Conservation (phyloP, 2,888 invertebrate genomes). For the Macrosoma leucophasiata region DNA sequence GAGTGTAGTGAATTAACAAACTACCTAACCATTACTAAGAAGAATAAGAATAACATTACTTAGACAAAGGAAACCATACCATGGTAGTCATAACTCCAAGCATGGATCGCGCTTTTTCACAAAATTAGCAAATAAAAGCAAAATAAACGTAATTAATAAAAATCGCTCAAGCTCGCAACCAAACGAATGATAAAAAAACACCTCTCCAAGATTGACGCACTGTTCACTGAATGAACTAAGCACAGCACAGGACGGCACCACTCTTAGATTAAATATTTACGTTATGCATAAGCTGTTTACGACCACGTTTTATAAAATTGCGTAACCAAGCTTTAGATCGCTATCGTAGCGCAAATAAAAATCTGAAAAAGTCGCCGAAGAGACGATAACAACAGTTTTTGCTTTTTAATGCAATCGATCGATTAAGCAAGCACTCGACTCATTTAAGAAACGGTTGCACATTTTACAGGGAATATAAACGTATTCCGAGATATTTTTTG, state of each 20-base stretch:
- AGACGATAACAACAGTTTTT: conserved; percentile 62
- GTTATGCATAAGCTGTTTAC: conserved; percentile 37
- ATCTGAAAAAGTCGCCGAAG: conserved; percentile 53
- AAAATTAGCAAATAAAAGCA: conserved; percentile 53
- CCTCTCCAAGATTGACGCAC: conserved; percentile 57
- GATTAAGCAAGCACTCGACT: conserved; percentile 56
- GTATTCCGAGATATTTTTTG: conserved; percentile 32
- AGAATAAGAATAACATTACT: conserved; percentile 53
- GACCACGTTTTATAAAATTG: conserved; percentile 38
- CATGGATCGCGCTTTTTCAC: conserved; percentile 73
- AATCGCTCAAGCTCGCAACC: conserved; percentile 60
- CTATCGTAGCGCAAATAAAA: conserved; percentile 56
- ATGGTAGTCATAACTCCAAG: conserved; percentile 76
- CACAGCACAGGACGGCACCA: conserved; percentile 67
- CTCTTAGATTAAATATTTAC: conserved; percentile 37
- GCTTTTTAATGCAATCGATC: conserved; percentile 70
- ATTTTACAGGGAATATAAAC: conserved; percentile 37
- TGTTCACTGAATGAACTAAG: conserved; percentile 68
- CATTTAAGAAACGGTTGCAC: conserved; percentile 45
- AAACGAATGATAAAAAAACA: conserved; percentile 57
- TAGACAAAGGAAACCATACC: conserved; percentile 76
- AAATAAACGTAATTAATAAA: conserved; percentile 43
- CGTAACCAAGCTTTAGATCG: conserved; percentile 38
- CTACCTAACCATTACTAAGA: conserved; percentile 57
- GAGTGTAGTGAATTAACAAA: conserved; percentile 31